Percentiles rank a stretch among this genome's conserved stretches.
These are phyloP conservation scores for Cheilosia soror DNA, from an alignment of 2,888 invertebrate genomes.

Conservation along the genomic window DNA sequence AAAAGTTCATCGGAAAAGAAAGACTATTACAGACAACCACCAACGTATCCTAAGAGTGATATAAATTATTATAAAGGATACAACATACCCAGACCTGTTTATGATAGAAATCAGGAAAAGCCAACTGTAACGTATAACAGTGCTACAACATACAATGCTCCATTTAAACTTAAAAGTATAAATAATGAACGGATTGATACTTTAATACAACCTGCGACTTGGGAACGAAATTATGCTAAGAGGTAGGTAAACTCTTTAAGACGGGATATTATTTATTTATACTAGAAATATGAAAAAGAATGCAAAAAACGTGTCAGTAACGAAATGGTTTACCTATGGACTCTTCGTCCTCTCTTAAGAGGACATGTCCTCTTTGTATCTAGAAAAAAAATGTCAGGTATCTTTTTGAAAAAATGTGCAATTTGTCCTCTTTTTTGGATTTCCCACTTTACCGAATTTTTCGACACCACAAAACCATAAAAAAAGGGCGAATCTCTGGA, in stretches of 20 bases:
- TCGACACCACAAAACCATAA: no score
- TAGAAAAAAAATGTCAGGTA: no score
- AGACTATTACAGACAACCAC: not conserved
- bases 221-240: not conserved
- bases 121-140: not conserved
- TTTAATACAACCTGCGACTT: not conserved
- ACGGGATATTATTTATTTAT: no score
- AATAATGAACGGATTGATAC: slow-evolving; percentile 44
- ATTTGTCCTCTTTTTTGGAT: no score
- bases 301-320: no score
- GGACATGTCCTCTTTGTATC: no score
- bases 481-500: no score
- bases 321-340: no score
- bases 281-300: no score
- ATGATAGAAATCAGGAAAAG: not conserved
- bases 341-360: no score
- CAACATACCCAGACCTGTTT: slow-evolving; percentile 22
- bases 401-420: no score
- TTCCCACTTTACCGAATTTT: no score
- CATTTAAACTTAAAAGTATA: slow-evolving; percentile 13
- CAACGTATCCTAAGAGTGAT: not conserved
- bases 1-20: not conserved
- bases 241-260: slow-evolving; percentile 10
- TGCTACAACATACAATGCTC: not conserved
- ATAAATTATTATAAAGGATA: not conserved